A percentile compares a stretch with the other conserved stretches of the same genome.
Evolutionary conservation across 53 echinoderm and acorn worm species (phyloP).

Genomic region (Patiria pectinifera): DNA sequence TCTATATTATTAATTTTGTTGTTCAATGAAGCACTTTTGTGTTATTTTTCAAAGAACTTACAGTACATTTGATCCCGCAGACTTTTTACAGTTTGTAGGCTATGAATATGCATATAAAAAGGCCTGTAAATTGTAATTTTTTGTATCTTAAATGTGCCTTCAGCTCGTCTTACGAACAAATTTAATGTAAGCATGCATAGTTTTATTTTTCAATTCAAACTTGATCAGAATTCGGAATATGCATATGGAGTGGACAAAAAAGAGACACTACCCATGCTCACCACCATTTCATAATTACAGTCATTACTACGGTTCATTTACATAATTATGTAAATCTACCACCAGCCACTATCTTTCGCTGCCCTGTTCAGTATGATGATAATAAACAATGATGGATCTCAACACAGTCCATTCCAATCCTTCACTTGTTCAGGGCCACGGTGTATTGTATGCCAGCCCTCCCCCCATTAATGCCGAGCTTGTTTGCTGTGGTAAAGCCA

Average conservation of each 20-base stretch:
- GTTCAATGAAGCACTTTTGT: no score
- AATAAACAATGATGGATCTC: neutral
- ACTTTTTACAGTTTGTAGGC: no score
- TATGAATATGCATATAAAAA: no score
- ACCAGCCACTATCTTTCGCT: constrained; percentile 1
- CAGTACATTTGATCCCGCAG: no score
- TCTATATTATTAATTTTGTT: no score
- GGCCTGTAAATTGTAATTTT: no score
- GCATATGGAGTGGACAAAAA: neutral
- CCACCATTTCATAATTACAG: neutral
- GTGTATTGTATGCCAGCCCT: constrained; percentile 26
- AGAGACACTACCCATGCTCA: neutral
- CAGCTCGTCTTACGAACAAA: neutral
- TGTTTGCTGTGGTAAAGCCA: neutral
- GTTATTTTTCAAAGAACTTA: no score
- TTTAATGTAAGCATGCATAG: neutral
- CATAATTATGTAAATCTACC: constrained; percentile 44
- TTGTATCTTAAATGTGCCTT: neutral
- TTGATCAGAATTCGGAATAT: neutral
- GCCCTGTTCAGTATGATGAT: neutral
- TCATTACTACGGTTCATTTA: neutral
- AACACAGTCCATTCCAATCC: neutral
- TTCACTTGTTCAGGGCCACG: constrained; percentile 15
- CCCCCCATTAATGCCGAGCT: neutral
- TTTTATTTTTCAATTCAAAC: neutral